A percentile compares a stretch with the other conserved stretches of the same genome.
Evolutionary conservation across 2,113 vertebrate species (phyloP).

Genomic region (Podarcis muralis): DNA sequence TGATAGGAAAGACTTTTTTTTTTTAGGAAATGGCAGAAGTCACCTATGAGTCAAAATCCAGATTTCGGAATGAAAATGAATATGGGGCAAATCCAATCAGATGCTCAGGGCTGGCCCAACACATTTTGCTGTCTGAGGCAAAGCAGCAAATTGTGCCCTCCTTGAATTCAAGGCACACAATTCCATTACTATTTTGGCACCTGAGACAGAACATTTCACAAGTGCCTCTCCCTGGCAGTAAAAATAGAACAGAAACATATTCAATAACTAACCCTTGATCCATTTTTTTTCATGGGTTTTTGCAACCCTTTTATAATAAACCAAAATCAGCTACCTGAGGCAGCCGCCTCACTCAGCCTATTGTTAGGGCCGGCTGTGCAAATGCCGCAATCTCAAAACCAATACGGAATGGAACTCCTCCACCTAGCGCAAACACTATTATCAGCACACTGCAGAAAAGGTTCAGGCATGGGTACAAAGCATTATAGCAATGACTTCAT

Average conservation of each 20-base stretch:
- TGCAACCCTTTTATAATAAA: no score
- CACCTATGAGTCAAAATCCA: neutral
- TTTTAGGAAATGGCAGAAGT: neutral
- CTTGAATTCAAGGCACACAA: neutral
- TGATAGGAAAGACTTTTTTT: neutral
- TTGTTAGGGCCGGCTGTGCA: no score
- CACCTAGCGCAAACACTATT: neutral
- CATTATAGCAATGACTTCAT: neutral
- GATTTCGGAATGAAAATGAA: neutral
- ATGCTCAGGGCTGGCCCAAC: neutral
- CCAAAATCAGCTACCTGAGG: no score
- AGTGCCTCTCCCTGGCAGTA: neutral
- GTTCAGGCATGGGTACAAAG: neutral
- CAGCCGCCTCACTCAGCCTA: no score
- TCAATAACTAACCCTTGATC: no score
- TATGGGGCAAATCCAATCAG: neutral
- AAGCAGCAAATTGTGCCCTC: neutral
- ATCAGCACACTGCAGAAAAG: neutral
- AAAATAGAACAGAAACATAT: no score
- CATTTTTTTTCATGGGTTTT: no score
- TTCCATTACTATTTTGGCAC: neutral
- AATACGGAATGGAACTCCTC: neutral
- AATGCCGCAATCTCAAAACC: neutral
- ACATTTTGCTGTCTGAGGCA: neutral
- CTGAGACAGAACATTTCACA: neutral